Evolutionary conservation across 2,797 vertebrate species (phyloP), one percentile per base, ranked within the genome.

Genomic region (Agapornis canus): DNA sequence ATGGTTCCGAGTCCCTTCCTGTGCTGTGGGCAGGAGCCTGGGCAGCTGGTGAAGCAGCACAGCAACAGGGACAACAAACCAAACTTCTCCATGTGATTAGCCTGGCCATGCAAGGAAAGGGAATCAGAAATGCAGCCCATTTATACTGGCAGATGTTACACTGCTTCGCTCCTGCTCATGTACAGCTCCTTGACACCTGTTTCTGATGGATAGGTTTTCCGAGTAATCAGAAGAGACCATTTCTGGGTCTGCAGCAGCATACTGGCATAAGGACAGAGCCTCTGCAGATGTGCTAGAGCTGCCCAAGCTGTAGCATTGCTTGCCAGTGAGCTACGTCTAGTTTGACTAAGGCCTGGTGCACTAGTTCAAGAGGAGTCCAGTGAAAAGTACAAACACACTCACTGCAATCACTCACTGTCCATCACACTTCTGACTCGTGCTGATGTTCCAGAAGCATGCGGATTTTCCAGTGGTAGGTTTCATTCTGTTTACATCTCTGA

Each of bases 11-110:
- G 29, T 42, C 37, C 64, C 37, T 77, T 63, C 37, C 18, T 21
- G 26, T 22, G 47, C 77, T 51, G 22, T 0, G 0, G 42, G 29
- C n/a, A 73, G 59, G 42, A 78, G 48, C 23, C 37, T 1, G 8
- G 25, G 18, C 11, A 87, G 76, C 22, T 89, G 49, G 15, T 20
- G 76, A 49, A n/a, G 61, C 48, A 61, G 37, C 69, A 47, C 82
- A 78, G 80, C 71, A 93, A 89, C 68, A 35, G 40, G 25, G 8
- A 26, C 91, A 77, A 65, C 90, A 91, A 86, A 84, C 39, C 66
- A 61, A 66, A 40, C 52, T 86, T 48, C 59, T 51, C 75, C 1
- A 1, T 13, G 60, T 0, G 3, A 31, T 51, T 9, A 73, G 25
- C 45, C 13, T 0, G 0, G 64, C n/a, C 32, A 35, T 2, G 2